Evolutionary conservation across 2,888 invertebrate species (phyloP).

Genomic region (Bedellia somnulentella): DNA sequence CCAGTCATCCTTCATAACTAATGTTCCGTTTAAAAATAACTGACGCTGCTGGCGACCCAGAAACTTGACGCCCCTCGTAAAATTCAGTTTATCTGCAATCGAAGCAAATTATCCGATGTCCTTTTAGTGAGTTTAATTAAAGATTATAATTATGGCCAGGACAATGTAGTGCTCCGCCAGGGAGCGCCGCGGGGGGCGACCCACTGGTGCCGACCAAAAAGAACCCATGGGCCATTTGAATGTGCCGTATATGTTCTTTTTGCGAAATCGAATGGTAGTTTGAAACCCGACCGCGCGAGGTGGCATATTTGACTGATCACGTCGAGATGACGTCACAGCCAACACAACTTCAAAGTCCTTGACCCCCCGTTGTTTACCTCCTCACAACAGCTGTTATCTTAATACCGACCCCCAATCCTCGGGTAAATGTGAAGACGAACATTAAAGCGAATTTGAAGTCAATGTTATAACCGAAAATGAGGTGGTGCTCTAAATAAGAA

Average conservation of each 20-base stretch:
- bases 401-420: too few species aligned
- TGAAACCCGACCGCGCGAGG: slow-evolving; percentile 26
- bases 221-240: slow-evolving; percentile 46
- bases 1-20: too few species aligned
- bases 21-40: too few species aligned
- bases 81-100: slow-evolving; percentile 11
- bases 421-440: too few species aligned
- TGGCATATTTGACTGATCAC: slow-evolving; percentile 59
- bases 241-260: slow-evolving; percentile 44
- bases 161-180: slow-evolving; percentile 13
- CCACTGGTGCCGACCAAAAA: slow-evolving; percentile 33
- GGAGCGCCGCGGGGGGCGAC: slow-evolving; percentile 30
- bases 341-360: slow-evolving; percentile 40
- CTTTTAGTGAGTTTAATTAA: slow-evolving; percentile 37
- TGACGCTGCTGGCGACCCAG: too few species aligned
- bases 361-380: slow-evolving; percentile 33
- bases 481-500: slow-evolving; percentile 58
- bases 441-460: too few species aligned
- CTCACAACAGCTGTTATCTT: slow-evolving; percentile 10
- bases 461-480: slow-evolving; percentile 56
- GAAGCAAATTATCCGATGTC: slow-evolving; percentile 18
- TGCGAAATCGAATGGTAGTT: slow-evolving; percentile 51
- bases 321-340: slow-evolving; percentile 35
- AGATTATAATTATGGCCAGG: slow-evolving; percentile 21
- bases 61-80: too few species aligned